These are phyloP conservation scores for Trichosurus vulpecula DNA, from an alignment of 2,797 vertebrate genomes.

Conservation along the genomic window DNA sequence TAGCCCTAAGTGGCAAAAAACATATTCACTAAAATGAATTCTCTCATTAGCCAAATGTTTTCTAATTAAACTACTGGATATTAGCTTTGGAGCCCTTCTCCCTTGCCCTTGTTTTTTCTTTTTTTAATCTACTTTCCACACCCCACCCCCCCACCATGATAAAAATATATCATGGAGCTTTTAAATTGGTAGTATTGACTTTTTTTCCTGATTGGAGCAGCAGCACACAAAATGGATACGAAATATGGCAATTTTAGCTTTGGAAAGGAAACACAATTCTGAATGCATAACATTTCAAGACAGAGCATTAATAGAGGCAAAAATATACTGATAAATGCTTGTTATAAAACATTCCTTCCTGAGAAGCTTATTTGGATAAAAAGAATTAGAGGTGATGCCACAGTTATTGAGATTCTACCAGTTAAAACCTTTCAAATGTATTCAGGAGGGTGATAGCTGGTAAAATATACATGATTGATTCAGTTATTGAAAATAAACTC, in stretches of 20 bases:
- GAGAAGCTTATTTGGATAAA: background rate
- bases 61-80: background rate
- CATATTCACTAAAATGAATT: conserved; percentile 1
- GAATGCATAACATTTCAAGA: conserved; percentile 20
- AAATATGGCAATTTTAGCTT: background rate
- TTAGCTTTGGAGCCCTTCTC: background rate
- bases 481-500: conserved; percentile 49
- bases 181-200: conserved; percentile 1
- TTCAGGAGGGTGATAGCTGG: conserved; percentile 16
- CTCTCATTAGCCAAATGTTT: background rate
- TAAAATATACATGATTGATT: conserved; percentile 2
- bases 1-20: background rate
- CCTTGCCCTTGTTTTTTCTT: background rate
- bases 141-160: background rate
- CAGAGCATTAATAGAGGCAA: background rate
- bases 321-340: background rate
- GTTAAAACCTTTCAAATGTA: background rate
- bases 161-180: background rate
- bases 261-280: conserved; percentile 14
- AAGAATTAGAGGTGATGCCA: conserved; percentile 27
- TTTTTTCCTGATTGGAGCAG: conserved; percentile 28
- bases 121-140: conserved; percentile 9
- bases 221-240: conserved; percentile 42
- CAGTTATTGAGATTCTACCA: background rate
- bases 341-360: conserved; percentile 25